phyloP scores from a whole-genome alignment of 2,797 vertebrate genomes.

The Cercopithecus hamlyni region DNA sequence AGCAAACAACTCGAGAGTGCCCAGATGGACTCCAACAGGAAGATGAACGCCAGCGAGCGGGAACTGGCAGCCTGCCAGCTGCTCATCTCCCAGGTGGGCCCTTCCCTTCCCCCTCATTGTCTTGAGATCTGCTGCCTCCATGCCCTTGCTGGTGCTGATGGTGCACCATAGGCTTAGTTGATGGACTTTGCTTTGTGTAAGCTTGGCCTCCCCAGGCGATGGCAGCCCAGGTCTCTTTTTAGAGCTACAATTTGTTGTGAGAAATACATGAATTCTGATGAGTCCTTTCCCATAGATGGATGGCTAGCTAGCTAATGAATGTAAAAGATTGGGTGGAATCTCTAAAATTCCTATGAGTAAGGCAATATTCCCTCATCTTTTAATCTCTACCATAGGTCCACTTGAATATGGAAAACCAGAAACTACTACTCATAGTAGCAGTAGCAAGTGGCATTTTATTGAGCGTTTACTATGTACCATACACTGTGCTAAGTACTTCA shows the following conservation, averaged over 20 bases:
- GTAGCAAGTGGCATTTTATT: background rate
- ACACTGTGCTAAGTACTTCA: background rate
- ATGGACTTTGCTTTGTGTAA: background rate
- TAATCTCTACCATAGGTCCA: background rate
- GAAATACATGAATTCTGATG: background rate
- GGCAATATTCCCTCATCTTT: background rate
- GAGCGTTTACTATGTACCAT: background rate
- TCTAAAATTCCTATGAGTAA: background rate
- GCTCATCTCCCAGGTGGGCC: constrained; percentile 92
- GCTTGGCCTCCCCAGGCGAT: background rate
- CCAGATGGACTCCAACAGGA: constrained; percentile 90
- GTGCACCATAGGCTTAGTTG: fast-evolving
- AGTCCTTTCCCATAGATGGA: background rate
- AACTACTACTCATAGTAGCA: background rate
- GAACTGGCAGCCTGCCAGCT: constrained; percentile 93
- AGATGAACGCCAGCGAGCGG: constrained; percentile 91
- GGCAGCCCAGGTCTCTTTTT: background rate
- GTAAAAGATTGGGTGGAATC: background rate
- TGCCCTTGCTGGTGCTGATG: background rate
- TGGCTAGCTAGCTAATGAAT: background rate
- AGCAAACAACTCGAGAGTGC: constrained; percentile 93
- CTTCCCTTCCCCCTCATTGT: background rate
- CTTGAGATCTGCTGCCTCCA: background rate
- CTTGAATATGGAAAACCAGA: background rate
- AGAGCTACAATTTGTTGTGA: background rate